These are phyloP conservation scores for Clamator glandarius DNA, from an alignment of 2,797 vertebrate species.

Conservation along the genomic window DNA sequence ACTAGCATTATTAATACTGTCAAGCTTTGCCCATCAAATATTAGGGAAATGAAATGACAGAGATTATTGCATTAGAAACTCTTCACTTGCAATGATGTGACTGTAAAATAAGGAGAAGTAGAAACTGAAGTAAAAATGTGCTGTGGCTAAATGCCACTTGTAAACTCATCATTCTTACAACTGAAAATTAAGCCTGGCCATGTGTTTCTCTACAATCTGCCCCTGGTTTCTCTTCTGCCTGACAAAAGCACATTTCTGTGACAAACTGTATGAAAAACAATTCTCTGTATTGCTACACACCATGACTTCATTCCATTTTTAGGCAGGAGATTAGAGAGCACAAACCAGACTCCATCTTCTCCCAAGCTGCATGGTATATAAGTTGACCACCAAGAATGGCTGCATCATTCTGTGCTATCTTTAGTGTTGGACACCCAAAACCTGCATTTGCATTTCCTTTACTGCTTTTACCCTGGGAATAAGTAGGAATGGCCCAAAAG, in stretches of 20 bases:
- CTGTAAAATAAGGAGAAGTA: background rate
- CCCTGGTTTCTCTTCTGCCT: background rate
- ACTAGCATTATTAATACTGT: background rate
- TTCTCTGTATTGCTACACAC: background rate
- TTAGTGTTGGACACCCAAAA: background rate
- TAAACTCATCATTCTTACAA: background rate
- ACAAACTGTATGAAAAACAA: background rate
- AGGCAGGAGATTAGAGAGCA: background rate
- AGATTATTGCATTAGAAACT: background rate
- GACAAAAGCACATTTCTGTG: background rate
- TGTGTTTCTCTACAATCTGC: background rate
- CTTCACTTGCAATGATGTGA: background rate
- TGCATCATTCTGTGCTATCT: background rate
- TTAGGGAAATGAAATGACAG: background rate
- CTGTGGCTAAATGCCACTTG: background rate
- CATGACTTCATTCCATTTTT: background rate
- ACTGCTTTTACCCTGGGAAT: background rate
- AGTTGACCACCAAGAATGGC: background rate
- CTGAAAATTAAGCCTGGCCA: background rate
- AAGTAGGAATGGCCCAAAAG: background rate
- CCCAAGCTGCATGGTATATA: background rate
- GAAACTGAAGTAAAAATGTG: background rate
- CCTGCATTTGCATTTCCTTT: background rate
- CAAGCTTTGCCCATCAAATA: background rate
- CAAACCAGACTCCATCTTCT: background rate